phyloP scores from a whole-genome alignment of 1,140 invertebrate species.

The Pogonus chalceus region DNA sequence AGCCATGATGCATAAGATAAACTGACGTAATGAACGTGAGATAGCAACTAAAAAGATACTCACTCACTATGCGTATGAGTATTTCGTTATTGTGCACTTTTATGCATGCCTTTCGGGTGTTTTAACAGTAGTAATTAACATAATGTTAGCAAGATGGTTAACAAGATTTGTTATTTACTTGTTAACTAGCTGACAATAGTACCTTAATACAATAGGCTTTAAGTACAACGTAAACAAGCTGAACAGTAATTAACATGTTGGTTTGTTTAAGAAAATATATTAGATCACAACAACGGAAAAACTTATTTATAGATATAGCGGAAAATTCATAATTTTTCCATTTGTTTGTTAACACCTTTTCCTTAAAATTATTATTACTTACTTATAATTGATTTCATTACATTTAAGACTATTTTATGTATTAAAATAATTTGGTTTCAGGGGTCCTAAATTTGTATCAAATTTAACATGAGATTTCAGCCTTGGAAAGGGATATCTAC shows the following conservation, averaged over 20 bases:
- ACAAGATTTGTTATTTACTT: slow-evolving; percentile 5
- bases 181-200: slow-evolving; percentile 2
- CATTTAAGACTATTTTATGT: no score
- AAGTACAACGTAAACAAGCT: slow-evolving; percentile 5
- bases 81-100: neutral
- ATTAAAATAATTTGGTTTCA: no score
- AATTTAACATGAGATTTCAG: no score
- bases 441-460: no score
- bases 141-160: slow-evolving; percentile 13
- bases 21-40: neutral
- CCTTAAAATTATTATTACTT: no score
- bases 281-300: no score
- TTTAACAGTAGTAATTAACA: slow-evolving; percentile 17
- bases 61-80: neutral
- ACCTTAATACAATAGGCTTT: slow-evolving; percentile 4
- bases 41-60: neutral
- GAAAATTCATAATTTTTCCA: no score
- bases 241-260: neutral
- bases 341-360: no score
- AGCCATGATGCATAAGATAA: no score
- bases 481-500: no score
- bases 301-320: no score
- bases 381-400: no score
- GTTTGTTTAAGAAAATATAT: neutral
- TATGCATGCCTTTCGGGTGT: slow-evolving; percentile 16